Evolutionary conservation across 2,888 invertebrate species (phyloP), one percentile per base, ranked within the genome.

Genomic region (Epicampocera succincta): DNA sequence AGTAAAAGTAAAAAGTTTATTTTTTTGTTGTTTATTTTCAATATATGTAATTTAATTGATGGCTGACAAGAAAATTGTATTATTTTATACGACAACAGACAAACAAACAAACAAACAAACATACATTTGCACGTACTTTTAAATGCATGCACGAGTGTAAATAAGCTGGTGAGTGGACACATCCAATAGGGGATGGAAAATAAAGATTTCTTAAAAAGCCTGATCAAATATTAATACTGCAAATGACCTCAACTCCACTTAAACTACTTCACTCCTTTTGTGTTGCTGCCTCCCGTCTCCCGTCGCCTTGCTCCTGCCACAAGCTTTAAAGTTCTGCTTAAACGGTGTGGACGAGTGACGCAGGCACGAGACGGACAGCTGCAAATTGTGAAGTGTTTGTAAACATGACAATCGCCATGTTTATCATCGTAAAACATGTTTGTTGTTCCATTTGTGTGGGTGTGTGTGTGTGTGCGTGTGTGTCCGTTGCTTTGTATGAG

Each of bases 41-140:
- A 75, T 73, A 80, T 65, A 76, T 68, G 60, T 79, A 60, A 80
- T 80, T 80, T 84, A 84, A 83, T 83, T 83, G 82, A 79, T 84
- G 77, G 65, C 74, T 74, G 75, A 83, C 74, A 80, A 77, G 80
- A 81, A 60, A 69, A 58, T 72, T 65, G 15, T 61, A 58, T 72
- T 77, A 46, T 68, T 46, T 25, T 13, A 38, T 12, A 38, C n/a
- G n/a, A n/a, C n/a, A n/a, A n/a, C n/a, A n/a, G n/a, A n/a, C n/a
- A n/a, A n/a, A n/a, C n/a, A n/a, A n/a, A n/a, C n/a, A n/a, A n/a
- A n/a, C n/a, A n/a, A 58, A 46, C 21, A 63, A 19, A 56, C 6
- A 74, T 33, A 25, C 56, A 66, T 63, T 38, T 54, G 42, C 58
- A 40, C 15, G 12, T 15, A 8, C 46, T 15, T 15, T 1, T 5